These are phyloP conservation scores for Piaya cayana DNA, from an alignment of 2,113 vertebrate genomes.

Conservation along the genomic window DNA sequence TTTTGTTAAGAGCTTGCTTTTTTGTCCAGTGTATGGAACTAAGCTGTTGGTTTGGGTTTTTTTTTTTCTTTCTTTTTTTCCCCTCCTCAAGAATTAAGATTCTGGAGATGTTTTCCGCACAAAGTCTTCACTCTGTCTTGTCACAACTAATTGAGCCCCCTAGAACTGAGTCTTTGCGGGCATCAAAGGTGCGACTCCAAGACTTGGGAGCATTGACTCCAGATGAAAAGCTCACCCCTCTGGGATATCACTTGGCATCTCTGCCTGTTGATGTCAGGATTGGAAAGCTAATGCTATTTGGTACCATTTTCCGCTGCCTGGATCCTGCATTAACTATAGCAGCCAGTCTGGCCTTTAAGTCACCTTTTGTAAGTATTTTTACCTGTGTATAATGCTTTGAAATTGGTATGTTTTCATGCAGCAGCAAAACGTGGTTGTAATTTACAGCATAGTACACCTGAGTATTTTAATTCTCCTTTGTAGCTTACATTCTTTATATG, in stretches of 20 bases:
- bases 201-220: slow-evolving; percentile 90
- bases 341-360: slow-evolving; percentile 94
- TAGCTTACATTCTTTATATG: fast-evolving
- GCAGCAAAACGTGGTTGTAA: neutral
- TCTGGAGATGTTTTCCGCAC: slow-evolving; percentile 88
- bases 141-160: slow-evolving; percentile 92
- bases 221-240: slow-evolving; percentile 89
- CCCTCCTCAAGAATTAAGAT: slow-evolving; percentile 87
- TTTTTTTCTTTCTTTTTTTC: neutral
- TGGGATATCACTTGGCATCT: slow-evolving; percentile 95
- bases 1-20: neutral
- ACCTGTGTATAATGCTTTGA: fast-evolving
- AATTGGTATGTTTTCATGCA: neutral
- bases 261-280: slow-evolving; percentile 97
- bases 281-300: slow-evolving; percentile 96
- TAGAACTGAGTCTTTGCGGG: slow-evolving; percentile 76
- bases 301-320: slow-evolving; percentile 96
- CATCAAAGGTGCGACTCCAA: slow-evolving; percentile 88
- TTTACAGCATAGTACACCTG: neutral
- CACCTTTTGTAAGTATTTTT: slow-evolving; percentile 89
- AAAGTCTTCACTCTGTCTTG: slow-evolving; percentile 85
- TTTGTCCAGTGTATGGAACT: neutral
- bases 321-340: slow-evolving; percentile 96
- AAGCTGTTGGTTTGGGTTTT: neutral
- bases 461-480: neutral